A percentile compares a stretch with the other conserved stretches of the same genome.
phyloP scores from a whole-genome alignment of 1,140 invertebrate species.

The Caerostris darwini region DNA sequence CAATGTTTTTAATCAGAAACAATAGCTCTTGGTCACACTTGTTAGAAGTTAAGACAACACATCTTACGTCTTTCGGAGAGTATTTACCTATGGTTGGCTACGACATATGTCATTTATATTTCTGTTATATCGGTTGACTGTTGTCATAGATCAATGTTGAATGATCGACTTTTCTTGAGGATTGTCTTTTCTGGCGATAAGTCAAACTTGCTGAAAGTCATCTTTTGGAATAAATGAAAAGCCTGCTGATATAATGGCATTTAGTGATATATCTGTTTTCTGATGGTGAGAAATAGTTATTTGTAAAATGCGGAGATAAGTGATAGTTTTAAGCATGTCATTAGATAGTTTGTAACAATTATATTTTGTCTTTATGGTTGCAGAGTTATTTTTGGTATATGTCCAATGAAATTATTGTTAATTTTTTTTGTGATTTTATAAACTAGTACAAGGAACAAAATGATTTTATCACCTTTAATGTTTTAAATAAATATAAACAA shows the following conservation, averaged over 20 bases:
- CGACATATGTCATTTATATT: constrained; percentile 35
- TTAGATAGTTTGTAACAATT: neutral
- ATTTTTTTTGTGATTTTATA: no score
- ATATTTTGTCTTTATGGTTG: neutral
- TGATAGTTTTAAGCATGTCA: no score
- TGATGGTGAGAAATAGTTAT: neutral
- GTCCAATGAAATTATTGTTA: no score
- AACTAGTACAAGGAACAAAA: no score
- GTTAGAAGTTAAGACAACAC: neutral
- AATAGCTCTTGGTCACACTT: neutral
- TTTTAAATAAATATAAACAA: no score
- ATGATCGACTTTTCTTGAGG: constrained; percentile 14
- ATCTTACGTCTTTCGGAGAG: neutral
- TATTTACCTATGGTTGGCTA: neutral
- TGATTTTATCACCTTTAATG: no score
- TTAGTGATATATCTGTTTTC: neutral
- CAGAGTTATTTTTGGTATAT: neutral
- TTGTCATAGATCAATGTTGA: constrained; percentile 2
- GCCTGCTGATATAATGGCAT: neutral
- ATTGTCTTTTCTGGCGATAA: neutral
- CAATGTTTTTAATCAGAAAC: neutral
- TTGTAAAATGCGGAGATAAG: neutral
- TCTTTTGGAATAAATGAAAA: neutral
- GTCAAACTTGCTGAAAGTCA: neutral
- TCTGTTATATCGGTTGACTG: constrained; percentile 16